Evolutionary conservation across 2,797 vertebrate species (phyloP).

Genomic region (Pristis pectinata): DNA sequence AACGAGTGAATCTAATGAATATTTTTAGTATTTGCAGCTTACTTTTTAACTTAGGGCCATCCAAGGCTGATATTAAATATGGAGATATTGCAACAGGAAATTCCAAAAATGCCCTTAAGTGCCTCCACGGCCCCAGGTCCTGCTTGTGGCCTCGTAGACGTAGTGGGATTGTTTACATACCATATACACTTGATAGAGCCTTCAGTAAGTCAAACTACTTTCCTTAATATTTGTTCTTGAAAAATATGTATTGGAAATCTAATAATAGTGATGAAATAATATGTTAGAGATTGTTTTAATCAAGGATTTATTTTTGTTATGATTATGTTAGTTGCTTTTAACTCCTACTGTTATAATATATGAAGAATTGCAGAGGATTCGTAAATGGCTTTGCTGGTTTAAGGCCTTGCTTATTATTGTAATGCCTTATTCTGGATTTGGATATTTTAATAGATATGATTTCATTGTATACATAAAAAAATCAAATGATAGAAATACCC

Average conservation of each 20-base stretch:
- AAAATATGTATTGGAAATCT: background rate
- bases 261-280: background rate
- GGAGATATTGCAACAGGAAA: slow-evolving; percentile 22
- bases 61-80: background rate
- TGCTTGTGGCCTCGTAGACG: slow-evolving; percentile 4
- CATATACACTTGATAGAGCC: background rate
- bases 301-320: background rate
- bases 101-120: slow-evolving; percentile 9
- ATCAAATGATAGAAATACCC: background rate
- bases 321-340: background rate
- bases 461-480: background rate
- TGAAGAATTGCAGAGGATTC: background rate
- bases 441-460: background rate
- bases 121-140: background rate
- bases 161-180: slow-evolving; percentile 17
- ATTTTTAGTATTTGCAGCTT: background rate
- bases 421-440: slow-evolving; percentile 7
- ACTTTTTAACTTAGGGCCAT: background rate
- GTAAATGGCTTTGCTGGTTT: background rate
- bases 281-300: background rate
- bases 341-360: background rate
- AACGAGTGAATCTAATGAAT: background rate
- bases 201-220: slow-evolving; percentile 8
- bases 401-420: background rate
- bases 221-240: background rate